Evolutionary conservation across 2,888 invertebrate species (phyloP), one percentile per base, ranked within the genome.

Genomic region (Plebejus anna): DNA sequence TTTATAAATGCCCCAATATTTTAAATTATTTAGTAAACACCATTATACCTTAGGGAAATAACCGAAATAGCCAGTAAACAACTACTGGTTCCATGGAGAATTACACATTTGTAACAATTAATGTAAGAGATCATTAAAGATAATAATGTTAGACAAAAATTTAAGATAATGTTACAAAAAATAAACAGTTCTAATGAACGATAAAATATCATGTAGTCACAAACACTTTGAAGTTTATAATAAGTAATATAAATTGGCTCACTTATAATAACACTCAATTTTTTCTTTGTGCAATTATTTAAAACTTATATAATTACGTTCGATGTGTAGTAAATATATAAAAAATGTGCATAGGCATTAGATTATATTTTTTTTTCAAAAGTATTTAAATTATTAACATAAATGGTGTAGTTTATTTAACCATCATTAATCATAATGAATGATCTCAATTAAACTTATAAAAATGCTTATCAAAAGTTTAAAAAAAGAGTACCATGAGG

Each of bases 1-100:
- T 72, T 76, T 75, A 51, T 75, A 75, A 47, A 71, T 75, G 76
- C 32, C 32, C 32, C 66, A 36, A 66, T 66, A 66, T 5, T 66
- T 66, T 36, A 36, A 66, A 66, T 1, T 32, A 11, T 28, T 66
- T 36, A 36, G 13, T 32, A 66, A 66, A 36, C 32, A 66, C 66
- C 32, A 13, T 36, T 66, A 66, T 13, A 36, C 66, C 66, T 36
- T 76, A 70, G 70, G 51, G 66, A 76, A 70, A 76, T 70, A 47
- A 70, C 32, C 42, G 47, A 70, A 38, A n/a, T 42, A 32, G 22
- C 32, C 13, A 28, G 28, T 36, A 11, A 55, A 55, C 16, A 55
- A 55, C 16, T 13, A 55, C 55, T 55, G 55, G 55, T 16, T 47
- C 3, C 13, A 16, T 55, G 55, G 55, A 55, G 16, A 55, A 55